Conservation (phyloP, 2,113 vertebrate genomes). For the Ellobius talpinus region DNA sequence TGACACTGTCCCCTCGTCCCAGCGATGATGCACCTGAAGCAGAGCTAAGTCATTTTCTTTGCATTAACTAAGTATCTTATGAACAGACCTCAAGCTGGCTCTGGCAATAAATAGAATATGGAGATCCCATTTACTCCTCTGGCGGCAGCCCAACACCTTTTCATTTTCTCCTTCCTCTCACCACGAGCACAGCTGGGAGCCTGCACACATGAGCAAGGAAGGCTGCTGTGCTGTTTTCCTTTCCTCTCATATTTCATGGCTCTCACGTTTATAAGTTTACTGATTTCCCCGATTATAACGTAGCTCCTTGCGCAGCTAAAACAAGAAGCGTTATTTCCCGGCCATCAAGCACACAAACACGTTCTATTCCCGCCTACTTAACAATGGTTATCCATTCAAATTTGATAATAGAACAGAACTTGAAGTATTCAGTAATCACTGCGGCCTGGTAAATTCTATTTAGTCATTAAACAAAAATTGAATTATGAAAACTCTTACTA, state of each 20-base stretch:
- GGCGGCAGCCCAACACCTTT: slow-evolving; percentile 74
- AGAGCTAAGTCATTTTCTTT: slow-evolving; percentile 76
- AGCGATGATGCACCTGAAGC: slow-evolving; percentile 44
- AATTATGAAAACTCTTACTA: slow-evolving; percentile 49
- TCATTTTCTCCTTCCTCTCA: slow-evolving; percentile 49
- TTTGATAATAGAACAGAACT: slow-evolving; percentile 42
- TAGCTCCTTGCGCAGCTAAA: neutral
- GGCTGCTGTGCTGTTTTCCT: neutral
- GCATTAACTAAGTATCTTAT: slow-evolving; percentile 76
- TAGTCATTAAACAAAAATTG: slow-evolving; percentile 67
- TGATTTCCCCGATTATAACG: neutral
- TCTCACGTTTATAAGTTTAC: slow-evolving; percentile 20
- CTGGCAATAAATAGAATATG: slow-evolving; percentile 74
- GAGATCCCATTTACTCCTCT: slow-evolving; percentile 77
- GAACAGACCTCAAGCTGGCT: slow-evolving; percentile 76
- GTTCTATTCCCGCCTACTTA: neutral
- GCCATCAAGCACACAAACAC: neutral
- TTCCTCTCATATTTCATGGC: neutral
- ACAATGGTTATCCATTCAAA: neutral
- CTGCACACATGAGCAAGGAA: neutral
- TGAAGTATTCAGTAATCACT: slow-evolving; percentile 29
- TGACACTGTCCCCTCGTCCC: slow-evolving; percentile 70
- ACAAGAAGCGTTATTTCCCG: neutral
- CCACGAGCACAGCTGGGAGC: slow-evolving; percentile 73
- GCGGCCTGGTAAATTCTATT: slow-evolving; percentile 39